Base-by-base conservation (phyloP, 2,888 invertebrate species). In the Lithodes maja region DNA sequence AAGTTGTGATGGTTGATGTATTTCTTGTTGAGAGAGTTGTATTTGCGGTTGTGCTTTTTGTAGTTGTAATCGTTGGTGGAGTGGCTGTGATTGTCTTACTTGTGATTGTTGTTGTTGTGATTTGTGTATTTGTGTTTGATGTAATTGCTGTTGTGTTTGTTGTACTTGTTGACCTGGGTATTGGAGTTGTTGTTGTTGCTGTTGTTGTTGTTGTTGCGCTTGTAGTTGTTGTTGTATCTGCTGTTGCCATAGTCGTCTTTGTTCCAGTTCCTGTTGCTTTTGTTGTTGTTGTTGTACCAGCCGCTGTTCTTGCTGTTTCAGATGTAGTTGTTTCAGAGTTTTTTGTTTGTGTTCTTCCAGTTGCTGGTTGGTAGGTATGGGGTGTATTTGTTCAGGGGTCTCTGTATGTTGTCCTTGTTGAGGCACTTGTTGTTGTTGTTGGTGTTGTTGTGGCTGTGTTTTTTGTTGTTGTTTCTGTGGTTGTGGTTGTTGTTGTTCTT, bases 191-290 rank as follows among this genome's bases (percentile, higher is more conserved):
- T 74, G 74, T 74, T 17, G 74, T 17, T 74, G 75, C 1, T 77
- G 75, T 49, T 7, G 75, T 2, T 77, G 75, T 33, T 15, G 17
- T 17, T 74, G n/a, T 74, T 74, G 74, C n/a, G 7, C 12, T 74
- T 74, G 74, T 17, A 3, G n/a, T 74, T 74, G 74, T 74, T 74
- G 74, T 74, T 74, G 74, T n/a, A 15, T 7, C 74, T 74, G 74
- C 74, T 74, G 74, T 17, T 74, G 74, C 3, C 3, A 12, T 7
- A 12, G 77, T 12, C 49, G 77, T 77, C 49, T 33, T 77, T 77
- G 77, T 5, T 77, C 7, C 49, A 53, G 78, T n/a, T 79, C 15
- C 0, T 79, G 54, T 15, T 79, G n/a, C n/a, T 79, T 50, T 5
- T 79, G 53, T 79, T 15, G 53, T 53, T 79, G 53, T n/a, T 79